Conservation (phyloP, 2,113 vertebrate species). For the rabbit (Oryctolagus cuniculus) region DNA sequence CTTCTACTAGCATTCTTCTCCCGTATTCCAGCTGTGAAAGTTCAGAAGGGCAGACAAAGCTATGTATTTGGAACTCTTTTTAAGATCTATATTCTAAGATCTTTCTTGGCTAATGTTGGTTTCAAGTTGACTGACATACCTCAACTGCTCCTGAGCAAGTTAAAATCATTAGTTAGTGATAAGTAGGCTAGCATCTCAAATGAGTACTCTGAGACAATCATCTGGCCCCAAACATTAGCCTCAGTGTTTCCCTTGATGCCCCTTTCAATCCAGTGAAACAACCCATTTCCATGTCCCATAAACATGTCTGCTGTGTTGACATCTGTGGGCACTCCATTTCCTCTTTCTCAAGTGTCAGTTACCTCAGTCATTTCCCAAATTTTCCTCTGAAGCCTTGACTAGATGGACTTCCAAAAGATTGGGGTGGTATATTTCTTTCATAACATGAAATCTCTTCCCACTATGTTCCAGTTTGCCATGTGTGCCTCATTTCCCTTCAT, state of each 20-base stretch:
- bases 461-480: neutral
- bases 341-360: neutral
- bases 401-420: constrained; percentile 21
- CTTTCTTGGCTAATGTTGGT: neutral
- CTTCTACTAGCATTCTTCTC: neutral
- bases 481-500: neutral
- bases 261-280: neutral
- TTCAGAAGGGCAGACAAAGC: neutral
- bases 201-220: neutral
- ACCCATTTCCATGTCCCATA: neutral
- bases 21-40: neutral
- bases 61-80: neutral
- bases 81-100: neutral
- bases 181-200: neutral
- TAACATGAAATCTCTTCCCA: neutral
- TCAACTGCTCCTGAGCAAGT: neutral
- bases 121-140: neutral
- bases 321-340: neutral
- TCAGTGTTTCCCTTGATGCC: neutral
- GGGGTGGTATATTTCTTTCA: neutral
- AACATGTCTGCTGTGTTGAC: neutral
- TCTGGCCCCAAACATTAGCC: neutral
- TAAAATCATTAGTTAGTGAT: neutral
- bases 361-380: neutral
- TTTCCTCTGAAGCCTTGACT: neutral